These are phyloP conservation scores for Balanococcus diminutus DNA, from an alignment of 2,888 invertebrate species.

Conservation along the genomic window DNA sequence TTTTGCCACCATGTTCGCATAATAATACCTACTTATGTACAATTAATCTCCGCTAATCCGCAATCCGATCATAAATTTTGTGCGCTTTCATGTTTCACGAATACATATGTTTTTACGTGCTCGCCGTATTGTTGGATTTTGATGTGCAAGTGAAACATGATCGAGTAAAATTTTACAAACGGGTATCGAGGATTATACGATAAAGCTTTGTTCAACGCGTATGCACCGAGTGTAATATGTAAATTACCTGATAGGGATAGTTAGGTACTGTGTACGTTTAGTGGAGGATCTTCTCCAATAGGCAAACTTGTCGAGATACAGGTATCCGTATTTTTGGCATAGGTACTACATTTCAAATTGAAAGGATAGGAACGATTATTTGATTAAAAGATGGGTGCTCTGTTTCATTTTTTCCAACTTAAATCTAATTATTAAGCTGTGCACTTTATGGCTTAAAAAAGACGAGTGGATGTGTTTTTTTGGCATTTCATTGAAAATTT, in stretches of 20 bases:
- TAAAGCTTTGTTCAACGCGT: background rate
- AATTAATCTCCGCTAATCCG: background rate
- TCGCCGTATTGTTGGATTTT: background rate
- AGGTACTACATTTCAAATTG: too few species aligned
- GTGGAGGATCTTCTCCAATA: background rate
- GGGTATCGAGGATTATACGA: background rate
- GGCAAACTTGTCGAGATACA: too few species aligned
- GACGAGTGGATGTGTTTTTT: too few species aligned
- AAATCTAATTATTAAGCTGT: too few species aligned
- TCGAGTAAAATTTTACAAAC: background rate
- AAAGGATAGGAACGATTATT: too few species aligned
- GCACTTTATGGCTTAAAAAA: too few species aligned
- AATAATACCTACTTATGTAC: background rate
- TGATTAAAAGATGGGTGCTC: too few species aligned
- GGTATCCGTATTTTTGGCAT: too few species aligned
- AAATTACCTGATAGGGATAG: background rate
- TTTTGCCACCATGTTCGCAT: conserved; percentile 9
- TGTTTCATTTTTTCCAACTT: too few species aligned
- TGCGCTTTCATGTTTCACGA: background rate
- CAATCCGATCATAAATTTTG: background rate
- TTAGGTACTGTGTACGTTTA: background rate
- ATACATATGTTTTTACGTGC: background rate
- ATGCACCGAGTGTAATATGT: background rate
- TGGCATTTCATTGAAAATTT: too few species aligned
- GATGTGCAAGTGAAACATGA: background rate